Evolutionary conservation across 2,888 invertebrate species (phyloP), one percentile per base, ranked within the genome.

Genomic region (Argyra leucocephala): DNA sequence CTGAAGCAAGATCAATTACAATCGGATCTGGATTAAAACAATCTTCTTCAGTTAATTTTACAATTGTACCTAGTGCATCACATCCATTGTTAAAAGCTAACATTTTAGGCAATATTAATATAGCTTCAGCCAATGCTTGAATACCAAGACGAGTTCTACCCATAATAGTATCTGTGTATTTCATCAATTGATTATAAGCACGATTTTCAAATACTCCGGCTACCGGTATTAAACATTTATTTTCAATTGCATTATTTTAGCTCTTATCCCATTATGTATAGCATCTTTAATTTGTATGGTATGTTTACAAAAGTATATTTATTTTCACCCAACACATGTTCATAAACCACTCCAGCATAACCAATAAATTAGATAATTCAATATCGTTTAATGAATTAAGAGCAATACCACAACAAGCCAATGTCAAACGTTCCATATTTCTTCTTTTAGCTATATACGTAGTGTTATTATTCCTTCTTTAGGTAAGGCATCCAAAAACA

Each of bases 221-320:
- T 63, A 99, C 97, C 21, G 98, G 93, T 67, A 99, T 84, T 23
- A 99, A 82, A 72, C 88, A 89, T 70, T 88, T 88, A 80, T 99
- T 99, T 73, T 93, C 91, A 70, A 99, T 89, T 7, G 96, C 91
- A 79, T 99, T 99, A 78, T 95, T 96, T 67, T 93, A n/a, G 99
- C 94, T 67, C 98, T 83, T 48, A 99, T 83, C 36, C 99, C 99
- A 81, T 99, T 98, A 63, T 95, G 86, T 59, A 99, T 88, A 5
- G 99, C 98, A 76, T 99, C 99, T 82, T 98, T 97, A 75, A 97
- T 91, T 81, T 99, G 98, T 65, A 99, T 82, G 0, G 96, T 94
- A 80, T 98, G 94, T 77, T 94, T 95, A 99, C 90, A 78, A 97
- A 99, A 0, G 99, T 99, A 77, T 87, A 99, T 77, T 99, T 99